Evolutionary conservation across 2,888 invertebrate genomes (phyloP).

Genomic region (Ligdia adustata): DNA sequence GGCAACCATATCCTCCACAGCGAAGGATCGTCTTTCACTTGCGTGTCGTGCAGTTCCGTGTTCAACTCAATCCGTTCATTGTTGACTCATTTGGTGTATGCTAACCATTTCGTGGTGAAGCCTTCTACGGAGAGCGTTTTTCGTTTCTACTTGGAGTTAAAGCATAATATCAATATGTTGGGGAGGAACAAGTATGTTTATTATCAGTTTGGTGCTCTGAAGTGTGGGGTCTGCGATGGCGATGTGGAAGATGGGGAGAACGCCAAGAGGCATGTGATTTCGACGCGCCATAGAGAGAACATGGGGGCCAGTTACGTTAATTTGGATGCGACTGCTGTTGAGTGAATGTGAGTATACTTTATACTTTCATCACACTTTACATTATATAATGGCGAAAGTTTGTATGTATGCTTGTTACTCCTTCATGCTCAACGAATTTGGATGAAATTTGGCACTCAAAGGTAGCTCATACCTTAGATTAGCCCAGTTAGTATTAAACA

Average conservation of each 20-base stretch:
- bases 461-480: too few relatives aligned
- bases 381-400: too few relatives aligned
- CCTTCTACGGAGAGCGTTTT: conserved; percentile 68
- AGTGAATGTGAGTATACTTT: conserved; percentile 59
- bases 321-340: conserved; percentile 62
- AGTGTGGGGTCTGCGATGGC: conserved; percentile 71
- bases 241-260: conserved; percentile 69
- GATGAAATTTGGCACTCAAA: too few relatives aligned
- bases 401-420: too few relatives aligned
- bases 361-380: too few relatives aligned
- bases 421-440: too few relatives aligned
- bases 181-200: conserved; percentile 72
- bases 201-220: conserved; percentile 68
- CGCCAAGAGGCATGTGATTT: conserved; percentile 73
- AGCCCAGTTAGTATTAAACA: too few relatives aligned
- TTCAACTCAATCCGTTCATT: conserved; percentile 71
- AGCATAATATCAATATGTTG: conserved; percentile 74
- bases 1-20: conserved; percentile 68
- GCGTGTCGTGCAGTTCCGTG: conserved; percentile 58
- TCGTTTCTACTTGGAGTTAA: conserved; percentile 74
- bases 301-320: conserved; percentile 77
- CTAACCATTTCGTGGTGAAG: conserved; percentile 64
- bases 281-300: conserved; percentile 68
- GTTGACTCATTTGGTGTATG: conserved; percentile 67
- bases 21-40: conserved; percentile 66